These are phyloP conservation scores for Heliconius erato DNA, from an alignment of 2,888 invertebrate genomes.

Conservation along the genomic window DNA sequence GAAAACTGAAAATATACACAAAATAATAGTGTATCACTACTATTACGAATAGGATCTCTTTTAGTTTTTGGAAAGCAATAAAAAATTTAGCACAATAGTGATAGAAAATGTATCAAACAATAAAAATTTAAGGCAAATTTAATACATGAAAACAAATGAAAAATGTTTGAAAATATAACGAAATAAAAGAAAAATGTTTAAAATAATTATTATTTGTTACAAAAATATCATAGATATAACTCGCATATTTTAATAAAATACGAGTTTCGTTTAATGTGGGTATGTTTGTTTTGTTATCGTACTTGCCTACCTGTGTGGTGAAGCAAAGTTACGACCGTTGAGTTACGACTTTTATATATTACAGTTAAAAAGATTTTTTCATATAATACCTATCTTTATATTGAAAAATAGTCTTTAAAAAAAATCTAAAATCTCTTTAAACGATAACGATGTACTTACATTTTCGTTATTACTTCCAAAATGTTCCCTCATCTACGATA, in stretches of 20 bases:
- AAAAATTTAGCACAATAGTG: background rate
- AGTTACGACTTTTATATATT: background rate
- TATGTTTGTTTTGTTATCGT: background rate
- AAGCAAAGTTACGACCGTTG: background rate
- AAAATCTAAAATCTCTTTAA: background rate
- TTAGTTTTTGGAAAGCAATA: background rate
- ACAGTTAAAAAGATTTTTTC: background rate
- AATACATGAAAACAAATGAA: background rate
- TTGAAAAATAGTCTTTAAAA: background rate
- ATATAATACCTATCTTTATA: background rate
- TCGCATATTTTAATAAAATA: slow-evolving; percentile 9
- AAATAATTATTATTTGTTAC: background rate
- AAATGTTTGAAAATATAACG: background rate
- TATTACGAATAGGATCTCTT: background rate
- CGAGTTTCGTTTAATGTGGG: background rate
- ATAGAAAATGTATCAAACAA: background rate
- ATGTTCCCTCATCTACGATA: too few species aligned
- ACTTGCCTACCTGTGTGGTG: background rate
- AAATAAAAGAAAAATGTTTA: background rate
- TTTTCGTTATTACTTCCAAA: background rate
- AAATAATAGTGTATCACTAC: background rate
- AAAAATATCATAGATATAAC: background rate
- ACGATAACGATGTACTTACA: background rate
- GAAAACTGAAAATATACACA: background rate
- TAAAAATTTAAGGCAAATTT: background rate